Conservation (phyloP, 53 echinoderm and acorn worm genomes). For the Actinopyga echinites region DNA sequence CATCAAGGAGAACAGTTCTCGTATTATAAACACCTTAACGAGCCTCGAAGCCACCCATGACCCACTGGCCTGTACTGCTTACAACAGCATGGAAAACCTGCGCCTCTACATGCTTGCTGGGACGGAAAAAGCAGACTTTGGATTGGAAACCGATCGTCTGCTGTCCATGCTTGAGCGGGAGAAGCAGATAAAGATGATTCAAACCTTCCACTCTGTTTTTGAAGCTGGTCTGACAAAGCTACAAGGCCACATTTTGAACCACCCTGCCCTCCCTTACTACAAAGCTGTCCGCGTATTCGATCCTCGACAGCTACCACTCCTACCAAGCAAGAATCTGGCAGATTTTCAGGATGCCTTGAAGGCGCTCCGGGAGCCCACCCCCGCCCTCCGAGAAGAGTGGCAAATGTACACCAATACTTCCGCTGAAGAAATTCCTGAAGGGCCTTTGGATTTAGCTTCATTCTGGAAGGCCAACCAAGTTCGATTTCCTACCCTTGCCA, state of each 20-base stretch:
- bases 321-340: not conserved
- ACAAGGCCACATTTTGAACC: slow-evolving; percentile 38
- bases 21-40: slow-evolving; percentile 43
- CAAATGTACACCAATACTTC: not conserved
- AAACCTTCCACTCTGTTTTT: slow-evolving; percentile 60
- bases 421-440: slow-evolving; percentile 42
- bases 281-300: slow-evolving; percentile 66
- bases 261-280: slow-evolving; percentile 60
- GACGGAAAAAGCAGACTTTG: slow-evolving; percentile 54
- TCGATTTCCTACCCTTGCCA: slow-evolving; percentile 44
- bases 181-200: not conserved
- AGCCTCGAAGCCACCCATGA: slow-evolving; percentile 55
- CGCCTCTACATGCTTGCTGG: slow-evolving; percentile 40
- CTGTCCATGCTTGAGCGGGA: slow-evolving; percentile 3
- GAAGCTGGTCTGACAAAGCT: slow-evolving; percentile 51
- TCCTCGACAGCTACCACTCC: slow-evolving; percentile 55
- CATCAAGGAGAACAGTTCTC: slow-evolving; percentile 43
- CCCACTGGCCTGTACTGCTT: slow-evolving; percentile 67
- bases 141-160: slow-evolving; percentile 35
- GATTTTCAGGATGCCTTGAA: not conserved
- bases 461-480: slow-evolving; percentile 58
- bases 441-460: slow-evolving; percentile 37
- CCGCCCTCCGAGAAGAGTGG: not conserved
- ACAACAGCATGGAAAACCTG: slow-evolving; percentile 48
- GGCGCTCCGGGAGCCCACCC: not conserved